A percentile compares a stretch with the other conserved stretches of the same genome.
Evolutionary conservation across 2,797 vertebrate species (phyloP).

Genomic region (Mastacembelus armatus): DNA sequence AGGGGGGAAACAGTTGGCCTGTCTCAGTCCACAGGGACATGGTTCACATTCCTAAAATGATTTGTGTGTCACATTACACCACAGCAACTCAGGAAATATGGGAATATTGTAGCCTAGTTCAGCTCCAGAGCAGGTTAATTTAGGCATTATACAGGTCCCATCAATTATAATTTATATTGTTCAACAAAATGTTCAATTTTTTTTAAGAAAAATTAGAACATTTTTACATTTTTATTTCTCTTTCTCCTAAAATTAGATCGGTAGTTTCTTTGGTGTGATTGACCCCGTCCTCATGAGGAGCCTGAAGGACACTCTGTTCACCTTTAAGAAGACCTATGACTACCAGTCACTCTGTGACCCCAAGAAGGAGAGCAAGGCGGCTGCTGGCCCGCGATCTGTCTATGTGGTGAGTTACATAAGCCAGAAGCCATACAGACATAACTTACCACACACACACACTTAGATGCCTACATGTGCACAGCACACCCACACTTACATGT

Average conservation of each 20-base stretch:
- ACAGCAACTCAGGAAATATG: no score
- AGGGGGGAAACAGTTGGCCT: no score
- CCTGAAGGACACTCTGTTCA: slow-evolving; percentile 92
- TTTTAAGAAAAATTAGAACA: no score
- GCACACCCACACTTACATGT: slow-evolving; percentile 32
- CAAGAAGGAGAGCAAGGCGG: slow-evolving; percentile 85
- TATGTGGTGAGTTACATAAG: slow-evolving; percentile 91
- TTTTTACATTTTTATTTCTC: neutral
- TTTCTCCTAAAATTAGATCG: slow-evolving; percentile 82
- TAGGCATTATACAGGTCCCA: neutral
- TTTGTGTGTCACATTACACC: no score
- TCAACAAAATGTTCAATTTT: no score
- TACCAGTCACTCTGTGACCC: slow-evolving; percentile 95
- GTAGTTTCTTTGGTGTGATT: slow-evolving; percentile 93
- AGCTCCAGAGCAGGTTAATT: neutral
- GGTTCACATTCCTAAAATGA: no score
- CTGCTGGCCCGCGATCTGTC: slow-evolving; percentile 91
- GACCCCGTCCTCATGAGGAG: slow-evolving; percentile 93
- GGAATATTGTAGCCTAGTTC: no score
- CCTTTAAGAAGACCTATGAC: slow-evolving; percentile 93
- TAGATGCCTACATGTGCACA: slow-evolving; percentile 16
- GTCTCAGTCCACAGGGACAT: no score
- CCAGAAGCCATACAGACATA: slow-evolving; percentile 52
- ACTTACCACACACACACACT: slow-evolving; percentile 20
- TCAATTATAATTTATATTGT: neutral